A percentile compares a stretch with the other conserved stretches of the same genome.
Evolutionary conservation across 2,888 invertebrate species (phyloP).

Genomic region (Antheraea assamensis): DNA sequence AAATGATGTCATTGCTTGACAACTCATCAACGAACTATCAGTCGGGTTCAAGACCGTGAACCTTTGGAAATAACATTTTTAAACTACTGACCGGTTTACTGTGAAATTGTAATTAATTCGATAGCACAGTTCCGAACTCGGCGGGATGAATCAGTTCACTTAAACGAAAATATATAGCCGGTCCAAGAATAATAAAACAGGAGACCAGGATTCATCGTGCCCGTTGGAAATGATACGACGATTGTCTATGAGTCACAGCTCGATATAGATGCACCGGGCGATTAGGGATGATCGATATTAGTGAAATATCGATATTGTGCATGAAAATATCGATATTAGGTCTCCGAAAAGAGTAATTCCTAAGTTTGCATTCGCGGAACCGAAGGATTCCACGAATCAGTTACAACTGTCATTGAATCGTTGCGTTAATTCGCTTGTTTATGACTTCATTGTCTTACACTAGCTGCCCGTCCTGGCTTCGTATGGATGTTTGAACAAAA

Average conservation of each 20-base stretch:
- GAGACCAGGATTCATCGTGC: not conserved
- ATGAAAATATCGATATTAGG: too few relatives aligned
- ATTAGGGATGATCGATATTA: too few relatives aligned
- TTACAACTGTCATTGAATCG: too few relatives aligned
- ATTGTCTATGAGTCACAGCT: not conserved
- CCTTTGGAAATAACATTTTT: conserved; percentile 4
- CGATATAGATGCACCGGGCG: not conserved
- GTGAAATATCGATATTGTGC: too few relatives aligned
- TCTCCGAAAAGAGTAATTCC: too few relatives aligned
- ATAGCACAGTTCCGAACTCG: not conserved
- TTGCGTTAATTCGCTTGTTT: too few relatives aligned
- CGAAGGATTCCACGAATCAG: too few relatives aligned
- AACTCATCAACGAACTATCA: not conserved
- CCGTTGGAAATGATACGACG: not conserved
- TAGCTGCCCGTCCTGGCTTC: too few relatives aligned
- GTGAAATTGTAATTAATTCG: not conserved
- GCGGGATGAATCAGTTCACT: not conserved
- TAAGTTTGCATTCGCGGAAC: too few relatives aligned
- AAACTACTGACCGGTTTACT: not conserved
- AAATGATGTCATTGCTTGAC: not conserved
- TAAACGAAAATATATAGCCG: not conserved
- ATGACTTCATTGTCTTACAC: too few relatives aligned
- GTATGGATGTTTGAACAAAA: too few relatives aligned
- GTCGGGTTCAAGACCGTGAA: conserved; percentile 7
- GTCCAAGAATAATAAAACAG: not conserved